Conservation (phyloP, 2,113 vertebrate species). For the Melanotaenia duboulayi region DNA sequence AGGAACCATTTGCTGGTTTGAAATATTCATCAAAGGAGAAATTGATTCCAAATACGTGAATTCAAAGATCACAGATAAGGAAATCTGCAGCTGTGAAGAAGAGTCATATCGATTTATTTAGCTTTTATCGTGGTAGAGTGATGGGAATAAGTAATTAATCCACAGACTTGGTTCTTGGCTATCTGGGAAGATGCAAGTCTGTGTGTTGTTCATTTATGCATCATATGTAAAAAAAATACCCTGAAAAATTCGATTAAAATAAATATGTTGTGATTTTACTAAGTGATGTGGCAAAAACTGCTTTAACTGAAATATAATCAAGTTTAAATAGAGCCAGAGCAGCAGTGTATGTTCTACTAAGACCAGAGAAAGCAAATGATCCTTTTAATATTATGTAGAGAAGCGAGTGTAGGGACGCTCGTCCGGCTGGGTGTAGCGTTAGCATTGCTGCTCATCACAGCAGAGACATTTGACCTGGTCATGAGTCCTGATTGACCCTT, state of each 20-base stretch:
- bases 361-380: not conserved
- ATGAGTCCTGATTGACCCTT: not conserved
- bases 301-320: no score
- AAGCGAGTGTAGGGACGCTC: not conserved
- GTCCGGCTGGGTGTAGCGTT: not conserved
- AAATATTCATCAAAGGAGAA: slow-evolving; percentile 34
- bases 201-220: no score
- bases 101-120: slow-evolving; percentile 5
- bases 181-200: not conserved
- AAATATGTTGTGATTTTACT: no score
- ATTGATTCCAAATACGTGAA: slow-evolving; percentile 20
- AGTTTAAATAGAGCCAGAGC: not conserved
- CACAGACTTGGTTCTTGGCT: not conserved
- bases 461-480: not conserved
- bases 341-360: not conserved
- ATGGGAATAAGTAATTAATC: not conserved
- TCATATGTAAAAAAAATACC: no score
- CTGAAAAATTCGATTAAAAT: no score
- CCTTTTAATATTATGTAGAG: not conserved
- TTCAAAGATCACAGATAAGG: slow-evolving; percentile 5
- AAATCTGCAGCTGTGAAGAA: not conserved
- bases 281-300: no score
- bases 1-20: slow-evolving; percentile 9
- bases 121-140: not conserved
- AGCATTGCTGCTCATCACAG: not conserved